phyloP scores from a whole-genome alignment of 1,140 invertebrate species.

The Mylabris phalerata region DNA sequence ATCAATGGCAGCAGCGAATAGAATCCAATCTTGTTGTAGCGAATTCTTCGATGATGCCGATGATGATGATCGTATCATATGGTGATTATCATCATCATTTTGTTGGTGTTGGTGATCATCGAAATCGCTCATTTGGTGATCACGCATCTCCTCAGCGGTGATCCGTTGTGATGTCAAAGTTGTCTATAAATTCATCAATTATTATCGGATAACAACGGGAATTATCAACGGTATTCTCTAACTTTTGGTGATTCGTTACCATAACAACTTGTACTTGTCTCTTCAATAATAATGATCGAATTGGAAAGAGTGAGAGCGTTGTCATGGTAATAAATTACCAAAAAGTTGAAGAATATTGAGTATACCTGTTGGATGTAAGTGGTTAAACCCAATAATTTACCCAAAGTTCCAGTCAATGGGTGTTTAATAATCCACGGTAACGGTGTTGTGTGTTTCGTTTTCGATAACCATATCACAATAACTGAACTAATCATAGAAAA shows the following conservation, averaged over 20 bases:
- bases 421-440: constrained; percentile 51
- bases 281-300: too few species aligned
- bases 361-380: constrained; percentile 29
- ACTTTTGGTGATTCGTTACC: too few species aligned
- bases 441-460: constrained; percentile 43
- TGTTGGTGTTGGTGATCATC: constrained; percentile 25
- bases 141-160: constrained; percentile 44
- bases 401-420: constrained; percentile 47
- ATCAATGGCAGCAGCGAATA: constrained; percentile 55
- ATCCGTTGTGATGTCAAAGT: constrained; percentile 28
- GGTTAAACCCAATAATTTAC: constrained; percentile 46
- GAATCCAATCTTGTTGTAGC: constrained; percentile 54
- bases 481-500: constrained; percentile 58
- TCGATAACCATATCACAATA: constrained; percentile 47
- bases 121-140: constrained; percentile 41
- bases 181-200: constrained; percentile 6
- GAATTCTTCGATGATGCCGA: constrained; percentile 30
- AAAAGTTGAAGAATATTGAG: too few species aligned
- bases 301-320: too few species aligned
- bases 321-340: too few species aligned
- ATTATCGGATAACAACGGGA: background rate
- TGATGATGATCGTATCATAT: constrained; percentile 36
- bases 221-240: too few species aligned
- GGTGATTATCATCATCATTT: constrained; percentile 41
- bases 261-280: too few species aligned